These are phyloP conservation scores for Carollia perspicillata DNA, from an alignment of 2,113 vertebrate species.

Conservation along the genomic window DNA sequence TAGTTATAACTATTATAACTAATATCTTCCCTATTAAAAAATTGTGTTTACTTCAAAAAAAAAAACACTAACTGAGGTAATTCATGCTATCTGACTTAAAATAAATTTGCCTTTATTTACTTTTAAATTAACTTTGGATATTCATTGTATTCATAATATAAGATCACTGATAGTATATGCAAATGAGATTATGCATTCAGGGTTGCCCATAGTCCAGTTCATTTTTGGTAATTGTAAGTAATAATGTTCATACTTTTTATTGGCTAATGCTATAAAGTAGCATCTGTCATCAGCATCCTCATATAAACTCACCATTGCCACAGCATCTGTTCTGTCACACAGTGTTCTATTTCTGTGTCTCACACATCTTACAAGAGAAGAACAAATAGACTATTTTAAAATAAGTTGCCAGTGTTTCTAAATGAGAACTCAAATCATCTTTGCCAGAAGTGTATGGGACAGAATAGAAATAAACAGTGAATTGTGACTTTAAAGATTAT, in stretches of 20 bases:
- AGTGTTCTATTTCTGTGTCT: constrained; percentile 70
- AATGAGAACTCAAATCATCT: constrained; percentile 40
- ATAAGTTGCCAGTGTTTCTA: constrained; percentile 59
- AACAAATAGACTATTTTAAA: constrained; percentile 69
- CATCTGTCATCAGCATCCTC: constrained; percentile 80
- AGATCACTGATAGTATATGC: constrained; percentile 38
- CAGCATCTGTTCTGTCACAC: constrained; percentile 79
- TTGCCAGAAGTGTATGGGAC: constrained; percentile 38
- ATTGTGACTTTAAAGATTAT: constrained; percentile 5
- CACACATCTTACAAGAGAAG: constrained; percentile 55
- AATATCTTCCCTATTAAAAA: neutral
- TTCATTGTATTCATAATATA: neutral
- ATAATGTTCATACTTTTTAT: constrained; percentile 70
- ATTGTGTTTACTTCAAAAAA: neutral
- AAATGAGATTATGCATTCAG: constrained; percentile 23
- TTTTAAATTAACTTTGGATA: constrained; percentile 4
- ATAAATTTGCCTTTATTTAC: neutral
- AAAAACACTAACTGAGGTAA: neutral
- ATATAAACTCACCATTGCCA: constrained; percentile 79
- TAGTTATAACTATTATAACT: neutral
- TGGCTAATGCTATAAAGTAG: constrained; percentile 75
- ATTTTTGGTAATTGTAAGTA: constrained; percentile 71
- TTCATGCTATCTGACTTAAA: neutral
- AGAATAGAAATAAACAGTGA: constrained; percentile 32
- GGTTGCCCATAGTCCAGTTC: constrained; percentile 51